Evolutionary conservation across 2,888 invertebrate genomes (phyloP).

Genomic region (Macropis europaea): DNA sequence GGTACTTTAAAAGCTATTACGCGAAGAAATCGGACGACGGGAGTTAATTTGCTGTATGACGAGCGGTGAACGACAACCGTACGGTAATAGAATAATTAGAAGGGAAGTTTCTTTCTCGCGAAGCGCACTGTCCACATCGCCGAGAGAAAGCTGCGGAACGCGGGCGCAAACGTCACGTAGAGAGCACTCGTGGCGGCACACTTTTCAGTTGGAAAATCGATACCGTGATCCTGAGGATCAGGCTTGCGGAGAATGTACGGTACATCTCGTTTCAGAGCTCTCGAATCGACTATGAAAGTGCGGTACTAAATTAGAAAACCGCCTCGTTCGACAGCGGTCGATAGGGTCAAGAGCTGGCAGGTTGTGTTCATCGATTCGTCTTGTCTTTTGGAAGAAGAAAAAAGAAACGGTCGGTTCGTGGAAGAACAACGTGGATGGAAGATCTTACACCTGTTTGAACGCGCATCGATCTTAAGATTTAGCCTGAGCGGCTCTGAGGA

Average conservation of each 20-base stretch:
- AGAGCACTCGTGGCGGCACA: constrained; percentile 60
- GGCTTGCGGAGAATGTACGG: not conserved
- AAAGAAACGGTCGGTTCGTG: no score
- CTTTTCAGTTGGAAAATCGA: constrained; percentile 59
- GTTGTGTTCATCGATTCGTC: no score
- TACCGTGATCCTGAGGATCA: constrained; percentile 45
- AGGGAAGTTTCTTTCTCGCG: constrained; percentile 29
- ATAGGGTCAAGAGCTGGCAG: no score
- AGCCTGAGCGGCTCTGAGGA: constrained; percentile 15
- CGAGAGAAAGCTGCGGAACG: constrained; percentile 62
- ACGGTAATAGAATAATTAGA: constrained; percentile 31
- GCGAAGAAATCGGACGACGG: not conserved
- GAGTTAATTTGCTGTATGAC: not conserved
- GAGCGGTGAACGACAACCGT: not conserved
- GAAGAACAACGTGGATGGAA: no score
- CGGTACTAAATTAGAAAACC: no score
- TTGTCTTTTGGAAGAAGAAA: not conserved
- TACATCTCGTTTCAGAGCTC: not conserved
- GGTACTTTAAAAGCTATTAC: no score
- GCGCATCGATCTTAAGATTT: constrained; percentile 24
- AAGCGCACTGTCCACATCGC: constrained; percentile 34
- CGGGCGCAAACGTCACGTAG: constrained; percentile 54
- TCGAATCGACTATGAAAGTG: not conserved
- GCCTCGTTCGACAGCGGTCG: no score
- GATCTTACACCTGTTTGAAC: constrained; percentile 14